A percentile compares a stretch with the other conserved stretches of the same genome.
phyloP scores from a whole-genome alignment of 2,888 invertebrate genomes.

The Bhutanitis thaidina region DNA sequence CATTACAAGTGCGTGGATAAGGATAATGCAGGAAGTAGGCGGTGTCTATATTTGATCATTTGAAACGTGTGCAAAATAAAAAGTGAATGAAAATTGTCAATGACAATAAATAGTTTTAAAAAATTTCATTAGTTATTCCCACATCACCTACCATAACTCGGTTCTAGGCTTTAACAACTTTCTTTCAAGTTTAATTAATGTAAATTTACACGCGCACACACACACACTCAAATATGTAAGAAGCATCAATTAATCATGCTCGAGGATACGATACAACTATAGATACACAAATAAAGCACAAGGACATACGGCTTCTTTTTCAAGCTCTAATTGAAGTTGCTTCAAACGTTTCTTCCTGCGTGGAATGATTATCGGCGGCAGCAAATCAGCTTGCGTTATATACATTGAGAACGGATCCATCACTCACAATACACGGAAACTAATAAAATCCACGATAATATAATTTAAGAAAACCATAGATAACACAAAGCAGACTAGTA shows the following conservation, averaged over 20 bases:
- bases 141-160: too few relatives aligned
- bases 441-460: not conserved
- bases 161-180: too few relatives aligned
- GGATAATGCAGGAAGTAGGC: conserved; percentile 19
- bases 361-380: conserved; percentile 65
- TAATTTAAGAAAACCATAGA: conserved; percentile 7
- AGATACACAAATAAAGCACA: conserved; percentile 11
- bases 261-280: not conserved
- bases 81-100: too few relatives aligned
- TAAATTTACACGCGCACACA: conserved; percentile 15
- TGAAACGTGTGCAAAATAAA: conserved; percentile 14
- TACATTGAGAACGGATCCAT: conserved; percentile 74
- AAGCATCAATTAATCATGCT: conserved; percentile 12
- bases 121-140: too few relatives aligned
- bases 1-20: conserved; percentile 12
- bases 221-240: conserved; percentile 5
- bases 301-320: conserved; percentile 44
- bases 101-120: too few relatives aligned
- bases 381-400: conserved; percentile 61
- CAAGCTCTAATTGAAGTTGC: conserved; percentile 58
- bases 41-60: conserved; percentile 15
- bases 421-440: conserved; percentile 20
- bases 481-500: conserved; percentile 5
- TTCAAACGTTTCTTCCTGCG: conserved; percentile 70
- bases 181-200: not conserved